phyloP scores from a whole-genome alignment of 2,888 invertebrate genomes.

The Eremobia ochroleuca region DNA sequence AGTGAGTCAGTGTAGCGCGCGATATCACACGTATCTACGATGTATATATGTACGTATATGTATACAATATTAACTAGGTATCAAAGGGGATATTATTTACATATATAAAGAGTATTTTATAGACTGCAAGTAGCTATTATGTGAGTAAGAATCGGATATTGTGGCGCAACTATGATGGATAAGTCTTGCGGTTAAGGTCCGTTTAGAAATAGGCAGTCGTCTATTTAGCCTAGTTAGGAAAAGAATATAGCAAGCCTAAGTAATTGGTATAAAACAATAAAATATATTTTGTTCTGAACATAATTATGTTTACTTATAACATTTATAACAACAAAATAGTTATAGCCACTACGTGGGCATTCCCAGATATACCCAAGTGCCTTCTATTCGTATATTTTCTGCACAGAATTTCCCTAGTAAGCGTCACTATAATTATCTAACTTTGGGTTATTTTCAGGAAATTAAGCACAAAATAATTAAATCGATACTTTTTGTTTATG shows the following conservation, averaged over 20 bases:
- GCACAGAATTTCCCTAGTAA: not conserved
- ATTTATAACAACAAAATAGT: not conserved
- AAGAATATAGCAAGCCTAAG: no score
- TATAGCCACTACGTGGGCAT: not conserved
- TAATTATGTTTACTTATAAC: not conserved
- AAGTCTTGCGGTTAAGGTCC: not conserved
- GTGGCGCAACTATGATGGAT: slow-evolving; percentile 15
- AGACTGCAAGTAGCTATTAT: slow-evolving; percentile 13
- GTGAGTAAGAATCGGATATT: slow-evolving; percentile 30
- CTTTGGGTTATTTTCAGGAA: not conserved
- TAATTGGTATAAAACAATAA: not conserved
- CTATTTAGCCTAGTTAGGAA: not conserved
- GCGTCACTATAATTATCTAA: not conserved
- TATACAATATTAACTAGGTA: slow-evolving; percentile 10
- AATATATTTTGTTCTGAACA: not conserved
- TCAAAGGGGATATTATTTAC: slow-evolving; percentile 25
- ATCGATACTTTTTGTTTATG: no score
- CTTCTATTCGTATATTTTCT: not conserved
- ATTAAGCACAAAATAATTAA: not conserved
- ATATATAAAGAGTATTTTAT: slow-evolving; percentile 11
- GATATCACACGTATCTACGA: slow-evolving; percentile 21
- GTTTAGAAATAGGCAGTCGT: not conserved
- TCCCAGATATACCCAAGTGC: not conserved
- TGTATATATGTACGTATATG: not conserved
- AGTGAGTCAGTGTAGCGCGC: slow-evolving; percentile 49